These are phyloP conservation scores for Todus mexicanus DNA, from an alignment of 2,797 vertebrate species.

Conservation along the genomic window DNA sequence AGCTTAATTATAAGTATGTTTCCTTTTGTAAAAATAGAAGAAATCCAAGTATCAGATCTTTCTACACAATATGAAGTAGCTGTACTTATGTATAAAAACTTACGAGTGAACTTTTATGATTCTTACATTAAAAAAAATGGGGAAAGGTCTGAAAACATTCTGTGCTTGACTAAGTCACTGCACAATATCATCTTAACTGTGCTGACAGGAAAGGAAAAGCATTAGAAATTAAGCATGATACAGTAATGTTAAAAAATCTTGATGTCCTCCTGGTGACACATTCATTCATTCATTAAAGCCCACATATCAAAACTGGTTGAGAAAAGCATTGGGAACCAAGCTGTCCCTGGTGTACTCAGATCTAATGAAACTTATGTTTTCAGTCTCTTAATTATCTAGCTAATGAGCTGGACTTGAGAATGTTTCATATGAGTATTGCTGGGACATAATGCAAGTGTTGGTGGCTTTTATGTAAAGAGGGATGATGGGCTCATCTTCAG, in stretches of 20 bases:
- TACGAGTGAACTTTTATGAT: conserved; percentile 42
- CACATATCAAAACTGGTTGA: neutral
- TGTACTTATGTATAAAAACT: neutral
- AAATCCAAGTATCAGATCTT: conserved; percentile 33
- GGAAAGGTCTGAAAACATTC: conserved; percentile 17
- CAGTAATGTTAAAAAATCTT: conserved; percentile 52
- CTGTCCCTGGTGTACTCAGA: neutral
- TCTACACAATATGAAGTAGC: conserved; percentile 27
- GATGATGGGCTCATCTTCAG: neutral
- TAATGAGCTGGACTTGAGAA: neutral
- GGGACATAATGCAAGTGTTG: neutral
- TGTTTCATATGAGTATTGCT: neutral
- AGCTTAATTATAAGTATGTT: conserved; percentile 63
- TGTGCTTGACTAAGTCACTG: conserved; percentile 38
- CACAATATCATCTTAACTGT: neutral
- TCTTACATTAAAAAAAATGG: conserved; percentile 15
- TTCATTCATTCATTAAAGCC: conserved; percentile 30
- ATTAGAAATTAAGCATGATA: conserved; percentile 26
- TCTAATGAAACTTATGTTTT: neutral
- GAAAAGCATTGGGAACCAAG: conserved; percentile 17
- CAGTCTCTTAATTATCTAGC: neutral
- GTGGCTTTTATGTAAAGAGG: neutral
- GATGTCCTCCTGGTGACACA: conserved; percentile 2
- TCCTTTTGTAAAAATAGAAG: conserved; percentile 55
- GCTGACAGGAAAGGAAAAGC: conserved; percentile 25